Conservation (phyloP, 2,888 invertebrate genomes). For the Odontothrips loti region DNA sequence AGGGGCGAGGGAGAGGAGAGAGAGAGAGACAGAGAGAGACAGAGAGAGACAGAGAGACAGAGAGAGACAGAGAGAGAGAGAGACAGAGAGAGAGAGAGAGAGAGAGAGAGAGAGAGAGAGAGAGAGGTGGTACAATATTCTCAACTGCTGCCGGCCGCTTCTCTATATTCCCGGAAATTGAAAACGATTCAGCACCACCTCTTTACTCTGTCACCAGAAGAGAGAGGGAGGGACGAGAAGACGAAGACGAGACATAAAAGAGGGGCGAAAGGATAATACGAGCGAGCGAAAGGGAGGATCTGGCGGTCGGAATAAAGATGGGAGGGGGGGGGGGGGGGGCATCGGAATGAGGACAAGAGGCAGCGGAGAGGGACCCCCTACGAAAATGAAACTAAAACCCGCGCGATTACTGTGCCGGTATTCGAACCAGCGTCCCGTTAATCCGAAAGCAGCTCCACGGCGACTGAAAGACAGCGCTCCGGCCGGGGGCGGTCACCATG, state of each 20-base stretch:
- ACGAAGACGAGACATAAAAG: not conserved
- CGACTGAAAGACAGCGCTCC: not conserved
- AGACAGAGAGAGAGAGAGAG: too few relatives aligned
- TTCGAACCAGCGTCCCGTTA: too few relatives aligned
- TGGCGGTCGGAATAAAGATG: not conserved
- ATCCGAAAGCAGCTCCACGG: not conserved
- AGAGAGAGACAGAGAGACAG: too few relatives aligned
- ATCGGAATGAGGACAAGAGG: too few relatives aligned
- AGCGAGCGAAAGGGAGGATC: not conserved
- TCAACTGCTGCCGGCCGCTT: not conserved
- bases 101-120: too few relatives aligned
- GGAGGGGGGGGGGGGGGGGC: not conserved
- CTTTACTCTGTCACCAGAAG: not conserved
- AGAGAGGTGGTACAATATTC: not conserved
- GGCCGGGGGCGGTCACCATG: not conserved
- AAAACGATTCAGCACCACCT: not conserved
- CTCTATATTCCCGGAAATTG: not conserved
- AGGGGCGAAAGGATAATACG: not conserved
- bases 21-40: too few relatives aligned
- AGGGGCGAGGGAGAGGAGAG: too few relatives aligned
- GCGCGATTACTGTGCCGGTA: too few relatives aligned
- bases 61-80: too few relatives aligned
- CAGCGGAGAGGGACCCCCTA: too few relatives aligned
- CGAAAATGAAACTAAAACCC: too few relatives aligned
- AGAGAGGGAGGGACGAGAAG: not conserved